These are phyloP conservation scores for Drosophila obscura DNA, from an alignment of 1,140 invertebrate species.

Conservation along the genomic window DNA sequence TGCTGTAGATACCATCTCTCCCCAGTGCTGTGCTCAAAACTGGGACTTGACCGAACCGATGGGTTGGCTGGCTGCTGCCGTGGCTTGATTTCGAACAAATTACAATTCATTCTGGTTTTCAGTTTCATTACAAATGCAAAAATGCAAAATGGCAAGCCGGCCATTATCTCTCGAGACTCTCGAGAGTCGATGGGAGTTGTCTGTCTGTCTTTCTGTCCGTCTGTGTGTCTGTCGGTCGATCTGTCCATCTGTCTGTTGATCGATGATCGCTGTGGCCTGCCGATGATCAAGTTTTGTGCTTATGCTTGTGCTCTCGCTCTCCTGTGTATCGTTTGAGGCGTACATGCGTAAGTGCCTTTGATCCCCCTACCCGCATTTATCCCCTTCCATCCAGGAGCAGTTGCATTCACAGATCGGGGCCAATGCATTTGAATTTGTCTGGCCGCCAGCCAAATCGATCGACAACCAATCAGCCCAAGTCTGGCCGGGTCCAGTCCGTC, in stretches of 20 bases:
- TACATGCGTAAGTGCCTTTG: slow-evolving; percentile 76
- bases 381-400: slow-evolving; percentile 37
- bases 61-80: slow-evolving; percentile 23
- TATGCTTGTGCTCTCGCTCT: too few relatives aligned
- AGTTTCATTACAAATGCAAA: slow-evolving; percentile 82
- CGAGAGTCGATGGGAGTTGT: slow-evolving; percentile 14
- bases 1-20: slow-evolving; percentile 37
- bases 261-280: slow-evolving; percentile 55
- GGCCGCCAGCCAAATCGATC: slow-evolving; percentile 77
- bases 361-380: slow-evolving; percentile 15
- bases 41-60: slow-evolving; percentile 7
- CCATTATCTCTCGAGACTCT: slow-evolving; percentile 59
- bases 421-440: slow-evolving; percentile 78
- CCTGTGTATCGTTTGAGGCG: slow-evolving; percentile 69
- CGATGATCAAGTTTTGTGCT: slow-evolving; percentile 36
- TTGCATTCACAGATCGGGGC: slow-evolving; percentile 76
- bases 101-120: slow-evolving; percentile 82
- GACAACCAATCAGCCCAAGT: slow-evolving; percentile 74
- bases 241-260: slow-evolving; percentile 56
- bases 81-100: slow-evolving; percentile 61
- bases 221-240: not conserved
- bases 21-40: slow-evolving; percentile 13
- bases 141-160: slow-evolving; percentile 80
- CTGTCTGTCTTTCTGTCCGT: not conserved
- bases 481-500: slow-evolving; percentile 33